phyloP scores from a whole-genome alignment of 1,140 invertebrate genomes.

The Chionoecetes opilio region DNA sequence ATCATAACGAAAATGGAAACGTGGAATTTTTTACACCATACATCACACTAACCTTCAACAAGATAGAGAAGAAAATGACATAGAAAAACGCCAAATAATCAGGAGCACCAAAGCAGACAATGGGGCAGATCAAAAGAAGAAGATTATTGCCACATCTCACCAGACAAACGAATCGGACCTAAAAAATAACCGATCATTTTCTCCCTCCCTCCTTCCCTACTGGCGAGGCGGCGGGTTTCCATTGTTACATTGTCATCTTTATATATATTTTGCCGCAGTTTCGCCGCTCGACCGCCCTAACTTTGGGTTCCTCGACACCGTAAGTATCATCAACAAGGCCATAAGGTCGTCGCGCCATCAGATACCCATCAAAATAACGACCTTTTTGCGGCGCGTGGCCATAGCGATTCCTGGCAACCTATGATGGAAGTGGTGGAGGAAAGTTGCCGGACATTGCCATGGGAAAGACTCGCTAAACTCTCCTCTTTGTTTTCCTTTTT shows the following conservation, averaged over 20 bases:
- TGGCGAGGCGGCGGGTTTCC: not conserved
- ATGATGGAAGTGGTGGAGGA: conserved; percentile 13
- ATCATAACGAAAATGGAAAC: too few species aligned
- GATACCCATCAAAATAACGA: conserved; percentile 29
- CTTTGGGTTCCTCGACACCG: not conserved
- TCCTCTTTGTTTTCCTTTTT: not conserved
- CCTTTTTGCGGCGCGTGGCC: not conserved
- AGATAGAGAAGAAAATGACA: too few species aligned
- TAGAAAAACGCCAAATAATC: too few species aligned
- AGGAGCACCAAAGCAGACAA: too few species aligned
- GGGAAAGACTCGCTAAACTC: not conserved
- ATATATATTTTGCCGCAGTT: too few species aligned
- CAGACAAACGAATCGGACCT: too few species aligned
- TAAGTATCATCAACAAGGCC: not conserved
- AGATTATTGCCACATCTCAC: too few species aligned
- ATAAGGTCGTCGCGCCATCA: conserved; percentile 1
- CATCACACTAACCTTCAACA: too few species aligned
- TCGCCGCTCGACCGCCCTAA: too few species aligned
- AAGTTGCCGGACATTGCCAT: not conserved
- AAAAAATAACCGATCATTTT: not conserved
- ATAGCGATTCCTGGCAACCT: not conserved
- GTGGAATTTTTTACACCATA: too few species aligned
- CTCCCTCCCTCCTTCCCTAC: not conserved
- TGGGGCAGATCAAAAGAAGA: too few species aligned
- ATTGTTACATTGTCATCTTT: too few species aligned